Base-by-base conservation (phyloP, 2,888 invertebrate genomes). In the Podotricha telesiphe region DNA sequence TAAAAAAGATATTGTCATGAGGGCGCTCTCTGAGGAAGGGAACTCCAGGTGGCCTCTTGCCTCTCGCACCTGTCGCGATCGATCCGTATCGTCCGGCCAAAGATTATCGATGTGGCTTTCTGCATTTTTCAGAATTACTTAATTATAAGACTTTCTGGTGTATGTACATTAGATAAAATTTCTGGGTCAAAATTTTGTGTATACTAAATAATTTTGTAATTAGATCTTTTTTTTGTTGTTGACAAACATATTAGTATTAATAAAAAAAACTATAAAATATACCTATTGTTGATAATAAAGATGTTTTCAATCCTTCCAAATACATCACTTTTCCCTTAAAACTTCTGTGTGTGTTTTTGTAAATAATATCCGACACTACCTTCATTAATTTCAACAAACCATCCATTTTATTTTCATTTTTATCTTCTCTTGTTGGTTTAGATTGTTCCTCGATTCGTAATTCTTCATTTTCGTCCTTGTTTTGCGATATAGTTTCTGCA, bases 1-100 rank as follows among this genome's bases (percentile, higher is more conserved):
- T 11, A 97, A 92, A 83, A 97, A 97, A 22, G 96, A 96, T 75
- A 97, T 96, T 47, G 96, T 96, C 94, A 97, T 95, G 63, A 97
- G 89, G 0, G 97, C 95, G 56, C 96, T 95, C 87, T 97, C 97
- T 5, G 96, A 94, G 0, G 97, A 96, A 13, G 97, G 97, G 83
- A 97, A 96, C 75, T 96, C 95, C 77, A 96, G 92, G 75, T 94
- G 94, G 0, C 94, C 93, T 11, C 94, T 93, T 28, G 86, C 75
- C 72, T 65, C 79, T 74, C 68, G 82, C 65, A 65, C 58, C 67
- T 13, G 81, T 74, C 56, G 78, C 66, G 19, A 69, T 58, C 69
- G 51, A 34, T 37, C 67, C 10, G 51, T 70, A 74, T 88, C 86
- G 77, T 90, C 84, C 4, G 94, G 92, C 93, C 94, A 94, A 2